A percentile compares a stretch with the other conserved stretches of the same genome.
phyloP scores from a whole-genome alignment of 2,797 vertebrate genomes.

The Pteropus rufus region DNA sequence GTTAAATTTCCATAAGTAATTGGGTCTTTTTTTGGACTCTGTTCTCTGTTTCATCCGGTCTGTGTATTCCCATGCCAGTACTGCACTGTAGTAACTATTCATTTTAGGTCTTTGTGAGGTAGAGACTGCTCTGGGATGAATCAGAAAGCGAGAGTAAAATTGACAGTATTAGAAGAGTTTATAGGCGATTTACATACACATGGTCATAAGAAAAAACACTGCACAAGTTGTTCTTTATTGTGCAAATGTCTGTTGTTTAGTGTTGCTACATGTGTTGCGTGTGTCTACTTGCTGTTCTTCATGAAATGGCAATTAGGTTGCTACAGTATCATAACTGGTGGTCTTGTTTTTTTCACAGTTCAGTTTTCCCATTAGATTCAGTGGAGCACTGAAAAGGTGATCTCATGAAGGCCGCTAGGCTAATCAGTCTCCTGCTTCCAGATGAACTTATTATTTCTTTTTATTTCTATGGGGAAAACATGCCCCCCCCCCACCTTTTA shows the following conservation, averaged over 20 bases:
- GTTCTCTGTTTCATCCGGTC: slow-evolving; percentile 6
- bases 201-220: neutral
- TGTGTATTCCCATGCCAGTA: neutral
- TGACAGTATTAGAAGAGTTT: neutral
- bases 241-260: neutral
- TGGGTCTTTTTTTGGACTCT: neutral
- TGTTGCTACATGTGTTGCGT: neutral
- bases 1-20: slow-evolving; percentile 20
- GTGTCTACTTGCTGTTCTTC: neutral
- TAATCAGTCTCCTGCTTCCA: neutral
- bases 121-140: neutral
- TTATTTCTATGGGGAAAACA: slow-evolving; percentile 1
- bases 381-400: neutral
- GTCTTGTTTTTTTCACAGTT: slow-evolving; percentile 19
- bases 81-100: neutral
- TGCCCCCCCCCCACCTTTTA: neutral
- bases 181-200: slow-evolving; percentile 28
- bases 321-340: neutral
- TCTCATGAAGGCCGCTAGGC: neutral
- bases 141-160: slow-evolving; percentile 25
- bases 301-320: neutral
- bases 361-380: neutral
- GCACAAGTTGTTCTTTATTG: slow-evolving; percentile 16
- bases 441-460: neutral
- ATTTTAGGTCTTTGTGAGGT: slow-evolving; percentile 3